phyloP scores from a whole-genome alignment of 2,888 invertebrate species.

The Thyatira batis region DNA sequence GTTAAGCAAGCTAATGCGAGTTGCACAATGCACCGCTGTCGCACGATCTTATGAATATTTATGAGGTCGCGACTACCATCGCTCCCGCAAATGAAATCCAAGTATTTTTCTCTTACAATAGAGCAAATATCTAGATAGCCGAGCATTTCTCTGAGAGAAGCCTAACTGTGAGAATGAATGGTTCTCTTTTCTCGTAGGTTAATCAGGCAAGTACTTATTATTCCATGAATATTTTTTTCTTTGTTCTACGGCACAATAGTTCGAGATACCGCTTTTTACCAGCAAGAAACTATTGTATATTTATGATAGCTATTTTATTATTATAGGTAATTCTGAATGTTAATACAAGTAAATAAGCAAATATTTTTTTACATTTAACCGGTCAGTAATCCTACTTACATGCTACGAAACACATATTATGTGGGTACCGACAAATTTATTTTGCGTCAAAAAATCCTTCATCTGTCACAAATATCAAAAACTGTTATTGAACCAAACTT shows the following conservation, averaged over 20 bases:
- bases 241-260: not conserved
- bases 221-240: not conserved
- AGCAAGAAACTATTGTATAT: not conserved
- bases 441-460: too few relatives aligned
- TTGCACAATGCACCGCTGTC: conserved; percentile 9
- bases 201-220: not conserved
- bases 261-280: not conserved
- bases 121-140: conserved; percentile 11
- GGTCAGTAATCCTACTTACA: too few relatives aligned
- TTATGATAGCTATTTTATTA: not conserved
- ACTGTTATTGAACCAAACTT: not conserved
- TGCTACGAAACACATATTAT: too few relatives aligned
- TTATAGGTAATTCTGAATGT: not conserved
- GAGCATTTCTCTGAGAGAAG: not conserved
- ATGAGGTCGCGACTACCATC: conserved; percentile 23
- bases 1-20: conserved; percentile 15
- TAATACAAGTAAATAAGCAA: not conserved
- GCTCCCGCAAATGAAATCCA: conserved; percentile 27
- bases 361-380: too few relatives aligned
- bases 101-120: conserved; percentile 37
- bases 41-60: conserved; percentile 35
- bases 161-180: not conserved
- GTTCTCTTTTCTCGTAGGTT: not conserved
- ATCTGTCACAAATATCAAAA: too few relatives aligned
- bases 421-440: too few relatives aligned